Percentiles rank a stretch among this genome's conserved stretches.
phyloP scores from a whole-genome alignment of 2,113 vertebrate species.

The Thryonomys swinderianus region DNA sequence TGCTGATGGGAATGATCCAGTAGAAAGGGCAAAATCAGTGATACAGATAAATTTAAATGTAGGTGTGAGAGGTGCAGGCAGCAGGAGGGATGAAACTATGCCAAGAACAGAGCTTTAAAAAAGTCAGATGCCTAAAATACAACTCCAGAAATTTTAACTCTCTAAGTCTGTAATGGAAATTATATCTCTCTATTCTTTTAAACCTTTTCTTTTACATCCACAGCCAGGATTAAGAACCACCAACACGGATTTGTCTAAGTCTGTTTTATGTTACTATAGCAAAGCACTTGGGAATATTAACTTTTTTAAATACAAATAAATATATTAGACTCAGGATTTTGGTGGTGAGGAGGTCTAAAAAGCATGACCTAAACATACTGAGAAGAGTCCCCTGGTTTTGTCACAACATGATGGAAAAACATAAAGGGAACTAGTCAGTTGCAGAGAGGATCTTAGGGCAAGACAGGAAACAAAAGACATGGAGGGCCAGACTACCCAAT shows the following conservation, averaged over 20 bases:
- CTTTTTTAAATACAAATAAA: neutral
- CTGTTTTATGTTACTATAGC: neutral
- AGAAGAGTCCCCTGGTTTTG: neutral
- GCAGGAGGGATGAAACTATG: neutral
- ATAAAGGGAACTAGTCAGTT: neutral
- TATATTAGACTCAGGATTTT: neutral
- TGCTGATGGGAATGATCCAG: too few species aligned
- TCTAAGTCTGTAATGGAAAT: neutral
- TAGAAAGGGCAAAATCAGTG: neutral
- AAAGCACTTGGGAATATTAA: neutral
- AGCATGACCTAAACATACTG: neutral
- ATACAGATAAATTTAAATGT: neutral
- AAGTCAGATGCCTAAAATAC: neutral
- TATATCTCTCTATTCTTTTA: neutral
- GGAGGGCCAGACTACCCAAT: neutral
- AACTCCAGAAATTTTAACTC: neutral
- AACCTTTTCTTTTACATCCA: neutral
- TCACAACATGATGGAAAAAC: neutral
- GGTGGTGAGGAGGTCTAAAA: neutral
- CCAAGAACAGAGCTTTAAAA: conserved; percentile 15
- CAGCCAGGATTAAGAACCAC: neutral
- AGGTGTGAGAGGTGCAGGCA: neutral
- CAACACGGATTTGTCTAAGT: neutral
- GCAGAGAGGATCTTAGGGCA: neutral
- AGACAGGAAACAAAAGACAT: neutral